These are phyloP conservation scores for Drosophila mojavensis DNA, from an alignment of 1,140 invertebrate species.

Conservation along the genomic window DNA sequence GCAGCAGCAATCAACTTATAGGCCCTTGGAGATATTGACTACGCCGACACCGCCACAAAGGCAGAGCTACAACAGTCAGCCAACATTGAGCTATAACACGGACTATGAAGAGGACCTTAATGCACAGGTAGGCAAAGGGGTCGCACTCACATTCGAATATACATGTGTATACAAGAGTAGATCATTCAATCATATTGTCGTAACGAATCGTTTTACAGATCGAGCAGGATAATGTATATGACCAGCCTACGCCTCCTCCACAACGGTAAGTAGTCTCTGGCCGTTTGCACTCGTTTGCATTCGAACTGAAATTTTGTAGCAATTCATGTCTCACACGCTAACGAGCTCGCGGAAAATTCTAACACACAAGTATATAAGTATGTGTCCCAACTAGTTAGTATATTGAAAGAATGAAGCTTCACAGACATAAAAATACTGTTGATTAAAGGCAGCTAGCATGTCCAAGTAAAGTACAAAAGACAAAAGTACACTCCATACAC, in stretches of 20 bases:
- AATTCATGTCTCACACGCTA: conserved; percentile 30
- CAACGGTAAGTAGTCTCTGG: conserved; percentile 81
- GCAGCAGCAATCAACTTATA: conserved; percentile 87
- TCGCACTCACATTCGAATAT: not conserved
- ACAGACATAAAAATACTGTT: not conserved
- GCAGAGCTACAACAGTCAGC: conserved; percentile 64
- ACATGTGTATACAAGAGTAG: not conserved
- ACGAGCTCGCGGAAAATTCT: conserved; percentile 22
- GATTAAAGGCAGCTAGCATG: conserved; percentile 24
- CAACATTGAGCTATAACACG: conserved; percentile 67
- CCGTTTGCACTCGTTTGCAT: not conserved
- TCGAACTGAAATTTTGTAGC: conserved; percentile 21
- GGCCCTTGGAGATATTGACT: conserved; percentile 81
- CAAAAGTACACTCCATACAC: conserved; percentile 23
- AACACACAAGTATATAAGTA: conserved; percentile 8
- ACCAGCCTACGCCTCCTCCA: conserved; percentile 78
- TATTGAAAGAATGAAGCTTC: not conserved
- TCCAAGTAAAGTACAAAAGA: conserved; percentile 6
- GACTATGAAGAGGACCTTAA: conserved; percentile 82
- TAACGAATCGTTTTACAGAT: conserved; percentile 49
- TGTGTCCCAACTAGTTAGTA: not conserved
- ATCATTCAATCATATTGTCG: not conserved
- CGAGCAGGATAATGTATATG: conserved; percentile 77
- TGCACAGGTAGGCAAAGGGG: conserved; percentile 62
- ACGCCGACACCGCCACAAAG: conserved; percentile 68